phyloP scores from a whole-genome alignment of 1,140 invertebrate genomes.

The Oppia nitens region DNA sequence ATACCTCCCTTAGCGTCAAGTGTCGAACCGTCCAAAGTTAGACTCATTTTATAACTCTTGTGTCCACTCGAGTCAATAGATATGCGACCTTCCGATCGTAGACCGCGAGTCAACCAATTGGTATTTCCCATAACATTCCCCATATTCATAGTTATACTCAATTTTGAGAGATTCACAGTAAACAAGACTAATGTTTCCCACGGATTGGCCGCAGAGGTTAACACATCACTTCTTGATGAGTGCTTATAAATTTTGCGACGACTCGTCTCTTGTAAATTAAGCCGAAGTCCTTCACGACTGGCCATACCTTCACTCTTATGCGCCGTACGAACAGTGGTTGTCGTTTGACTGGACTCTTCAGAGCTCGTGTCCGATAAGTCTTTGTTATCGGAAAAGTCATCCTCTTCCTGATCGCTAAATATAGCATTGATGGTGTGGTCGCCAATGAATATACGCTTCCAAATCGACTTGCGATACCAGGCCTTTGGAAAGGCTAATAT shows the following conservation, averaged over 20 bases:
- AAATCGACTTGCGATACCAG: constrained; percentile 86
- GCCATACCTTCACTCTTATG: neutral
- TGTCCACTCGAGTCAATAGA: constrained; percentile 86
- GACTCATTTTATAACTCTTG: constrained; percentile 75
- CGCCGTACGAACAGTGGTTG: neutral
- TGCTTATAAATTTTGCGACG: neutral
- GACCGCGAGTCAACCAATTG: constrained; percentile 77
- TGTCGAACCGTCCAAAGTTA: constrained; percentile 71
- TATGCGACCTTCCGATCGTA: constrained; percentile 69
- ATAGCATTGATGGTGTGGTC: constrained; percentile 47
- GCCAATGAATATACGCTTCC: constrained; percentile 76
- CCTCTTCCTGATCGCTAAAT: constrained; percentile 34
- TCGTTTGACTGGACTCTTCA: neutral
- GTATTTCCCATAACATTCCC: constrained; percentile 97
- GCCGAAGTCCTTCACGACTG: neutral
- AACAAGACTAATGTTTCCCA: constrained; percentile 93
- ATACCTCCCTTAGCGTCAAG: constrained; percentile 89
- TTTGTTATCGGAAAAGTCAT: neutral
- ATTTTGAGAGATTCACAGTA: constrained; percentile 79
- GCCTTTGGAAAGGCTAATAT: constrained; percentile 95
- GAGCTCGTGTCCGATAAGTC: neutral
- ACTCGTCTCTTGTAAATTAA: neutral
- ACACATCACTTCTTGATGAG: neutral
- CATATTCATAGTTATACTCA: constrained; percentile 98
- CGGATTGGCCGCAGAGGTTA: constrained; percentile 16